phyloP scores from a whole-genome alignment of 2,113 vertebrate genomes.

The Otocyon megalotis region DNA sequence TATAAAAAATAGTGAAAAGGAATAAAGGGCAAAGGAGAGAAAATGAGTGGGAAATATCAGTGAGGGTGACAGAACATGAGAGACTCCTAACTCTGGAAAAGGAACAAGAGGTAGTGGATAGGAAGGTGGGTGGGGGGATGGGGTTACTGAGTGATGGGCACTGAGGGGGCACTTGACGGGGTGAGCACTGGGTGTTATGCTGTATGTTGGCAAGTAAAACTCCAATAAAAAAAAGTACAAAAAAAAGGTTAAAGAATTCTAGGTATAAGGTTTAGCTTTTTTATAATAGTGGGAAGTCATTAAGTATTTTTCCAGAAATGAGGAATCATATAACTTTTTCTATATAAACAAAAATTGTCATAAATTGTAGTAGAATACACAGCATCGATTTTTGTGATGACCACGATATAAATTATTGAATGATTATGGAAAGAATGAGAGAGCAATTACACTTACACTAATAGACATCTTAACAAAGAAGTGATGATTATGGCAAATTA shows the following conservation, averaged over 20 bases:
- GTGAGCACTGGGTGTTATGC: no score
- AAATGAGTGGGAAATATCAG: no score
- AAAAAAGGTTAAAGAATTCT: background rate
- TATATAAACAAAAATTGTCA: background rate
- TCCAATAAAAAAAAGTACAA: no score
- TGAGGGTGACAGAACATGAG: no score
- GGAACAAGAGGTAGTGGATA: no score
- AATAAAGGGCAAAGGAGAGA: no score
- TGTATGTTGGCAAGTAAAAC: no score
- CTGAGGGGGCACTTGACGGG: no score
- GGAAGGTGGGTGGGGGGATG: no score
- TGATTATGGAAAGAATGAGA: background rate
- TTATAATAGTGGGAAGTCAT: background rate
- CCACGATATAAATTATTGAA: background rate
- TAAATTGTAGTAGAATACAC: background rate
- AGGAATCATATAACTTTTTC: background rate
- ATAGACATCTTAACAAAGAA: background rate
- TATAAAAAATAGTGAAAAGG: no score
- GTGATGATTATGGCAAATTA: background rate
- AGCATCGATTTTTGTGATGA: background rate
- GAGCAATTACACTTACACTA: background rate
- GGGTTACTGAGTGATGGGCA: no score
- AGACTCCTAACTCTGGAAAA: no score
- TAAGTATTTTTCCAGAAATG: background rate
- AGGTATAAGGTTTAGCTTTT: background rate